Base-by-base conservation (phyloP, 2,113 vertebrate genomes). In the Nothocercus julius region DNA sequence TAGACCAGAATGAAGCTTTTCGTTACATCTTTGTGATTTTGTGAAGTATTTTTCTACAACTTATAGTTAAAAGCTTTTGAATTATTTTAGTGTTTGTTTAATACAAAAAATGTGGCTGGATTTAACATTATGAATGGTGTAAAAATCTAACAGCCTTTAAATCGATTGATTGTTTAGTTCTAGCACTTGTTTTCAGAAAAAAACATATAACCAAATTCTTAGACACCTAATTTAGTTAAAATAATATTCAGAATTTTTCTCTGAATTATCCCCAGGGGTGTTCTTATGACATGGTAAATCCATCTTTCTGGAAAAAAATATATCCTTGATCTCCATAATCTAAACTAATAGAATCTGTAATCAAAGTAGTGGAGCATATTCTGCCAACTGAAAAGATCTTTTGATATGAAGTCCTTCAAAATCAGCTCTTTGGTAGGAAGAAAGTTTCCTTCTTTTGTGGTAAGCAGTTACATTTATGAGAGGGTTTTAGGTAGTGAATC, bases 401-500 rank as follows among this genome's bases (percentile, higher is more conserved):
- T 78, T 61, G 22, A 21, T 53, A 45, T 5, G 3, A 83, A 66
- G 10, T 45, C n/a, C 51, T 78, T 53, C 63, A 69, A 75, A 69
- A 56, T 12, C 69, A 69, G 11, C 6, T 11, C 28, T n/a, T 77
- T 75, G 75, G 72, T 7, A 12, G 13, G 11, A 69, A 76, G 42
- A 45, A 76, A 56, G 7, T 34, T 20, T 1, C 3, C 75, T 79
- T 68, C 8, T 79, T 90, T 73, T 42, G 13, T 54, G 72, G 28
- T 8, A 63, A 87, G 30, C 7, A 1, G 11, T 69, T 54, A 20
- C 0, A 0, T 69, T 80, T 83, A 28, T 61, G 34, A 9, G 13
- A 47, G 4, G 1, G 30, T 69, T 94, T 68, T 92, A 73, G 7
- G 28, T 1, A 80, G 25, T 44, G 59, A 77, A 70, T 49, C 6